Percentiles rank a stretch among this genome's conserved stretches.
These are phyloP conservation scores for Cataglyphis rosenhaueri DNA, from an alignment of 2,888 invertebrate genomes.

Conservation along the genomic window DNA sequence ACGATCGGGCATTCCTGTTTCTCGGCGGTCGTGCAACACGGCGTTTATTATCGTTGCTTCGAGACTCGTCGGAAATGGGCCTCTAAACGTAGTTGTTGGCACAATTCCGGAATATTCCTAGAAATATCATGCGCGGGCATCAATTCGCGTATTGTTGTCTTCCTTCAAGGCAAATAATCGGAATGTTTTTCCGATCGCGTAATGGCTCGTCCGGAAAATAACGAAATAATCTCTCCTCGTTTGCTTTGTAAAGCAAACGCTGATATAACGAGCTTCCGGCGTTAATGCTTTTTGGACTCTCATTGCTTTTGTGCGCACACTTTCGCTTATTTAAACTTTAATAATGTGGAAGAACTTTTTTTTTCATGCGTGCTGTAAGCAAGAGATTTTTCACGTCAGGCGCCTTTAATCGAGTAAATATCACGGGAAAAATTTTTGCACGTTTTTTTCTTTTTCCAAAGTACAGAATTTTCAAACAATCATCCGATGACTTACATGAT, in stretches of 20 bases:
- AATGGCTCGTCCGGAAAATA: background rate
- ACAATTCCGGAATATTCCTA: conserved; percentile 43
- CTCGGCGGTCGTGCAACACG: conserved; percentile 9
- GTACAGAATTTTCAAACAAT: background rate
- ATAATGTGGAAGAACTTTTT: background rate
- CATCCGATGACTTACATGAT: background rate
- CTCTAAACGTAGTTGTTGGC: conserved; percentile 43
- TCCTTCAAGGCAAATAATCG: conserved; percentile 13
- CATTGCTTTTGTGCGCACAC: background rate
- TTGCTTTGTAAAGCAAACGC: conserved; percentile 5
- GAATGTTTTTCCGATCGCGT: background rate
- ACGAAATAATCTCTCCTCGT: background rate
- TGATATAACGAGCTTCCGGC: background rate
- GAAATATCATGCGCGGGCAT: background rate
- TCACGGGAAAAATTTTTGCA: background rate
- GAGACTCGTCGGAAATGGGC: conserved; percentile 33
- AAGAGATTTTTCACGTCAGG: background rate
- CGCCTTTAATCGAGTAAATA: background rate
- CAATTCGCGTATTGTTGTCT: conserved; percentile 3
- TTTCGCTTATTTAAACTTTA: background rate
- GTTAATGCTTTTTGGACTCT: background rate
- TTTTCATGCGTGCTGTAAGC: background rate
- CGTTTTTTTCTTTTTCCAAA: background rate
- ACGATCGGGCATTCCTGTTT: conserved; percentile 44
- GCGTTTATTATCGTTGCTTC: conserved; percentile 50